Conservation (phyloP, 2,888 invertebrate genomes). For the Panopea generosa region DNA sequence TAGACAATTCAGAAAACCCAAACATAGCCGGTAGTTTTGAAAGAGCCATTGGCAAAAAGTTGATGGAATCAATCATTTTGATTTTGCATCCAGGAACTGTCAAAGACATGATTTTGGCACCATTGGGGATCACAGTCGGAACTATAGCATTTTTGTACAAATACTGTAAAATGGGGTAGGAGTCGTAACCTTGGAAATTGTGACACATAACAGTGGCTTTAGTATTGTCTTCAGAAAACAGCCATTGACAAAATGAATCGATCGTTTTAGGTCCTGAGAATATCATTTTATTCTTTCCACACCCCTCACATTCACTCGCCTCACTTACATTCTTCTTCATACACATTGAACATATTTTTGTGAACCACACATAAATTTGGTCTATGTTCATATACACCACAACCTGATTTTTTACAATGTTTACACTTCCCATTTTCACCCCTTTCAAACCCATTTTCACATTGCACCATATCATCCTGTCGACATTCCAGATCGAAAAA, state of each 20-base stretch:
- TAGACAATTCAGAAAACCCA: constrained; percentile 22
- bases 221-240: constrained; percentile 22
- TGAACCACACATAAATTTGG: constrained; percentile 25
- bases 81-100: constrained; percentile 17
- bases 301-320: constrained; percentile 4
- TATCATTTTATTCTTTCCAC: constrained; percentile 4
- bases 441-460: background rate
- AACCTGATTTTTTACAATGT: constrained; percentile 13
- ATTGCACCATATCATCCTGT: constrained; percentile 15
- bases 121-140: constrained; percentile 39
- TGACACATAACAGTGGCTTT: constrained; percentile 15
- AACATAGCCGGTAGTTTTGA: constrained; percentile 42
- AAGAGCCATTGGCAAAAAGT: constrained; percentile 42
- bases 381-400: constrained; percentile 21
- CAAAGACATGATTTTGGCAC: constrained; percentile 31
- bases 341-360: constrained; percentile 26
- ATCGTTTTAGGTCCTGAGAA: constrained; percentile 5
- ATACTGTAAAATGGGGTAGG: constrained; percentile 43
- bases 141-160: constrained; percentile 34
- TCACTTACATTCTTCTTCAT: constrained; percentile 4
- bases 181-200: constrained; percentile 33
- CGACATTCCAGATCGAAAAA: constrained; percentile 29
- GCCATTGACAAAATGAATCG: background rate
- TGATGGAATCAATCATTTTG: constrained; percentile 40
- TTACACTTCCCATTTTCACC: constrained; percentile 14